Evolutionary conservation across 2,113 vertebrate genomes (phyloP).

Genomic region (Apeltes quadracus): DNA sequence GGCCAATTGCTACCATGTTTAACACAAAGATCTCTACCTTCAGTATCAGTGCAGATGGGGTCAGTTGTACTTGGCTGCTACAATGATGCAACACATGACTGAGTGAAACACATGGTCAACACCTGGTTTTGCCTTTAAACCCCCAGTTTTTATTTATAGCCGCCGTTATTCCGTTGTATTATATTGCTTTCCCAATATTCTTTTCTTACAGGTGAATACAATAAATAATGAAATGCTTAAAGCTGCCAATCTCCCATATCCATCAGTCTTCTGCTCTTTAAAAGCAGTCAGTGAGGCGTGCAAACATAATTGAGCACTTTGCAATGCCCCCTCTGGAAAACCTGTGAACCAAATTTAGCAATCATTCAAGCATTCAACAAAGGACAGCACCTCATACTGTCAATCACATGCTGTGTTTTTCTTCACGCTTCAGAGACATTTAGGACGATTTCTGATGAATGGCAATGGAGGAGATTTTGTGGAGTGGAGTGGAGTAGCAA

Average conservation of each 20-base stretch:
- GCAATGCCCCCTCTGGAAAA: slow-evolving; percentile 14
- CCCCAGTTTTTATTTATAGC: background rate
- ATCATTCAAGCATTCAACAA: slow-evolving; percentile 13
- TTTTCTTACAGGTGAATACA: background rate
- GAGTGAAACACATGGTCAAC: background rate
- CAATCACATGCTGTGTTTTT: slow-evolving; percentile 17
- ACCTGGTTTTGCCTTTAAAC: background rate
- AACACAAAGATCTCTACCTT: background rate
- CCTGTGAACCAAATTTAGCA: slow-evolving; percentile 19
- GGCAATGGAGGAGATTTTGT: background rate
- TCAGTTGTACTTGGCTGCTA: background rate
- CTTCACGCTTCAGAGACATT: background rate
- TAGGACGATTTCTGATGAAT: slow-evolving; percentile 3
- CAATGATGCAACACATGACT: background rate
- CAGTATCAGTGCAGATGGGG: background rate
- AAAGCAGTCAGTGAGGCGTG: slow-evolving; percentile 16
- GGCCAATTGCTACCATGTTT: background rate
- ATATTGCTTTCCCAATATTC: background rate
- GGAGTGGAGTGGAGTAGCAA: slow-evolving; percentile 3
- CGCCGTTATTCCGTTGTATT: background rate
- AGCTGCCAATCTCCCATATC: background rate
- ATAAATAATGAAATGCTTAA: background rate
- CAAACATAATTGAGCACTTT: slow-evolving; percentile 11
- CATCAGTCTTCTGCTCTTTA: slow-evolving; percentile 1
- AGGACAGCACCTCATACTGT: slow-evolving; percentile 31